Base-by-base conservation (phyloP, 2,797 vertebrate species). In the Champsocephalus esox region DNA sequence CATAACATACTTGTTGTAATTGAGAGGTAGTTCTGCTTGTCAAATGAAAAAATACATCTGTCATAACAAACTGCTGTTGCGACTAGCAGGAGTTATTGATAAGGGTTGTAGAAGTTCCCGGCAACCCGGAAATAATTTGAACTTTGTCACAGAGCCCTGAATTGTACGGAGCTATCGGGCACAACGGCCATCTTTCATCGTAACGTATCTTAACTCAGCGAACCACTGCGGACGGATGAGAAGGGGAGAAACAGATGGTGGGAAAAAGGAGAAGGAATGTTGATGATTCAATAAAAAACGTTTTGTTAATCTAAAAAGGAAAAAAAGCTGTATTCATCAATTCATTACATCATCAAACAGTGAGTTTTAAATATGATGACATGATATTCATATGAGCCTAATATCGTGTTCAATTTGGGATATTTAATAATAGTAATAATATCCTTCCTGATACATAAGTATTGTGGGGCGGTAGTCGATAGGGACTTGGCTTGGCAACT, bases 1-100 rank as follows among this genome's bases (percentile, higher is more conserved):
- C 76, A 73, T 87, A 87, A 87, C 85, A 82, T 78, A 78, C 73
- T 85, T 80, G 76, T 81, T 75, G 86, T 92, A 93, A 92, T 79
- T 89, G 88, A 92, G 86, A 91, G 83, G 82, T 88, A 90, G 87
- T 87, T 93, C 86, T 87, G 87, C 90, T 92, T 87, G 88, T 94
- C 91, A 90, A 87, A 82, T 71, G 76, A 88, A 82, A 34, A 91
- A 87, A 86, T 81, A 83, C 87, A 91, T 91, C 85, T 88, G 84
- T 92, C 85, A 87, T 81, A 88, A 83, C 81, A 92, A 89, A 88
- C 81, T 71, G 79, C 84, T 78, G 49, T 73, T 85, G 83, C 81
- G 75, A 78, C 87, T 70, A 65, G 64, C 71, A 72, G 85, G 81
- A 90, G 88, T 76, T 85, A 92, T 88, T 87, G 91, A 93, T 92